phyloP scores from a whole-genome alignment of 2,113 vertebrate species.

The Prinia subflava region DNA sequence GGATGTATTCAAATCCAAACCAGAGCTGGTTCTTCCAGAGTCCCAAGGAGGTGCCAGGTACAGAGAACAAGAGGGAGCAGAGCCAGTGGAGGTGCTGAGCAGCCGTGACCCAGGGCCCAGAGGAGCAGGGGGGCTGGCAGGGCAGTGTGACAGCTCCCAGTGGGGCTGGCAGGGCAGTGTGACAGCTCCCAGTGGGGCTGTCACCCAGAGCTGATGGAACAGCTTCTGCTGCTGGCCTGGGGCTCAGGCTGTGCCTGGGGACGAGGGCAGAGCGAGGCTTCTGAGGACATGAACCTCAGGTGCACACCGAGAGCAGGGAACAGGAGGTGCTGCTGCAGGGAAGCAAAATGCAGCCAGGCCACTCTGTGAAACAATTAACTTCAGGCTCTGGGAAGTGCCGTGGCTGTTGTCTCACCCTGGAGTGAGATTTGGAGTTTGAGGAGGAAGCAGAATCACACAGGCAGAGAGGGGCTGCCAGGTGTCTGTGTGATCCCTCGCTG shows the following conservation, averaged over 20 bases:
- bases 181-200: background rate
- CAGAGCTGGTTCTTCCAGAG: background rate
- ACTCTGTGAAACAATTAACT: background rate
- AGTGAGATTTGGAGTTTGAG: background rate
- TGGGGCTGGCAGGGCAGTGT: background rate
- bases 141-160: background rate
- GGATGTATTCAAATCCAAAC: background rate
- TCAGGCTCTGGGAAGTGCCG: background rate
- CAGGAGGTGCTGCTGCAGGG: background rate
- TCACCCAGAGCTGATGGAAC: background rate
- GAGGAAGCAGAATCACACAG: background rate
- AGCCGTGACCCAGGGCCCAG: background rate
- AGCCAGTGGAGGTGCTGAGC: background rate
- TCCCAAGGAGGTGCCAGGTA: accelerated
- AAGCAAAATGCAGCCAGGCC: background rate
- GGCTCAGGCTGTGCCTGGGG: background rate
- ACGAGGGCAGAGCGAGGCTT: accelerated
- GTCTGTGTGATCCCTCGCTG: background rate
- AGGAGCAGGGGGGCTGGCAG: background rate
- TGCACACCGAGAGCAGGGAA: background rate
- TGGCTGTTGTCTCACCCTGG: background rate
- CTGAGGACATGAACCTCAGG: background rate
- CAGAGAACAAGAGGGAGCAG: accelerated
- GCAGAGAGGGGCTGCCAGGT: background rate
- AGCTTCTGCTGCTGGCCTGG: background rate